Percentiles rank a stretch among this genome's conserved stretches.
These are phyloP conservation scores for Cherax destructor DNA, from an alignment of 1,140 invertebrate genomes.

Conservation along the genomic window DNA sequence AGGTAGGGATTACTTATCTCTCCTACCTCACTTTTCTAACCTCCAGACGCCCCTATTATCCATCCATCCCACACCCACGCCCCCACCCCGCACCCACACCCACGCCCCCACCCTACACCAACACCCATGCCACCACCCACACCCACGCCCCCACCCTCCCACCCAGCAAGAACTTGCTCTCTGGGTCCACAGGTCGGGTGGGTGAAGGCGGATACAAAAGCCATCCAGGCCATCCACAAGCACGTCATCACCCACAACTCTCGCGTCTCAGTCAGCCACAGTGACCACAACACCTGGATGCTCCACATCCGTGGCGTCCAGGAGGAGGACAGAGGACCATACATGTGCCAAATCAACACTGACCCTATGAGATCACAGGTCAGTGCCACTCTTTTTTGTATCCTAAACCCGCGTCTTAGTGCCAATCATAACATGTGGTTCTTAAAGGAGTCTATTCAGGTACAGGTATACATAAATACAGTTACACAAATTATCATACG, in stretches of 20 bases:
- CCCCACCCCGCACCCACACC: too few relatives aligned
- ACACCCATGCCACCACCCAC: neutral
- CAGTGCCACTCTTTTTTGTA: conserved; percentile 72
- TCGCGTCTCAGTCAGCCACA: conserved; percentile 74
- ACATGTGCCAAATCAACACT: conserved; percentile 86
- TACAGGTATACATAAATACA: too few relatives aligned
- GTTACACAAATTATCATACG: too few relatives aligned
- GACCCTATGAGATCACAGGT: conserved; percentile 87
- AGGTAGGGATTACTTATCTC: too few relatives aligned
- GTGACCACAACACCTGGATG: conserved; percentile 91
- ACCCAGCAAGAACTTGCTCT: neutral
- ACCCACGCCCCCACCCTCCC: neutral
- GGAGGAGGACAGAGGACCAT: conserved; percentile 84
- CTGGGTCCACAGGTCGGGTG: conserved; percentile 85
- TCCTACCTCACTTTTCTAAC: too few relatives aligned
- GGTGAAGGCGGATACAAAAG: conserved; percentile 87
- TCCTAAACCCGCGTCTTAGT: neutral
- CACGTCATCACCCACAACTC: conserved; percentile 93
- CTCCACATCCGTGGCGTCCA: conserved; percentile 91
- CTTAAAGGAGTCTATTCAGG: too few relatives aligned
- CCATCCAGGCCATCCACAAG: conserved; percentile 83
- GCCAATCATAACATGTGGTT: neutral
- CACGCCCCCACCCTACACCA: too few relatives aligned
- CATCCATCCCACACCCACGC: too few relatives aligned
- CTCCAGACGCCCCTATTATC: too few relatives aligned